phyloP scores from a whole-genome alignment of 2,888 invertebrate genomes.

The Parnassius mnemosyne region DNA sequence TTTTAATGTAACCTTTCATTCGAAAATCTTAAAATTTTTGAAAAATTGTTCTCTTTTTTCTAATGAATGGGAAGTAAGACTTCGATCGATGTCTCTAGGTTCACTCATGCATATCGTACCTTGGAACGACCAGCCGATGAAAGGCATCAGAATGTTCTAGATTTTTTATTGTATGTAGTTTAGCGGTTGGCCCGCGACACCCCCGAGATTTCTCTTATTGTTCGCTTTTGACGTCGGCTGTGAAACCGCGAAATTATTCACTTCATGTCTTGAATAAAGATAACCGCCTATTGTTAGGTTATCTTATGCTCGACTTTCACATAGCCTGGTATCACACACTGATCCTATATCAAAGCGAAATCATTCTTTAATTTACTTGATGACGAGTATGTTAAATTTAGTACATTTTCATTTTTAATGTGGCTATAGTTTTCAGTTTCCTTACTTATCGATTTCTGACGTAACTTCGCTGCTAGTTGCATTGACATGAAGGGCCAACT shows the following conservation, averaged over 20 bases:
- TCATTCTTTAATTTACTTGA: slow-evolving; percentile 12
- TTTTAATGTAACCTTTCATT: slow-evolving; percentile 17
- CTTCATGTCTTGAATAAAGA: slow-evolving; percentile 50
- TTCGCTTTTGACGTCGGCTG: slow-evolving; percentile 55
- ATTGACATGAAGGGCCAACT: neutral
- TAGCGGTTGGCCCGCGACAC: slow-evolving; percentile 44
- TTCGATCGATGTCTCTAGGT: slow-evolving; percentile 69
- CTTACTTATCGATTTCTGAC: slow-evolving; percentile 20
- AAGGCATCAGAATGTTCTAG: slow-evolving; percentile 53
- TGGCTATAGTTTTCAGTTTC: slow-evolving; percentile 4
- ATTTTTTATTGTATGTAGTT: slow-evolving; percentile 38
- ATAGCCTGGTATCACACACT: slow-evolving; percentile 21
- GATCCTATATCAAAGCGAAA: slow-evolving; percentile 25
- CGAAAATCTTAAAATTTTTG: slow-evolving; percentile 31
- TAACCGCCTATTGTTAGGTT: slow-evolving; percentile 55
- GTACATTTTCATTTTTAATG: slow-evolving; percentile 2
- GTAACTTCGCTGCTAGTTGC: neutral
- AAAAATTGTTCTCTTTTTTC: slow-evolving; percentile 46
- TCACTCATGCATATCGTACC: slow-evolving; percentile 69
- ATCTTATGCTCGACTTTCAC: slow-evolving; percentile 39
- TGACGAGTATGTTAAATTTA: slow-evolving; percentile 11
- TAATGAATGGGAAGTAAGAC: slow-evolving; percentile 47
- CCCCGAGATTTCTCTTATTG: slow-evolving; percentile 67
- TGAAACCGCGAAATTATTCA: slow-evolving; percentile 45
- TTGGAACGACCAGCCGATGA: slow-evolving; percentile 42